phyloP scores from a whole-genome alignment of 2,888 invertebrate species.

The Nomada goodeniana region DNA sequence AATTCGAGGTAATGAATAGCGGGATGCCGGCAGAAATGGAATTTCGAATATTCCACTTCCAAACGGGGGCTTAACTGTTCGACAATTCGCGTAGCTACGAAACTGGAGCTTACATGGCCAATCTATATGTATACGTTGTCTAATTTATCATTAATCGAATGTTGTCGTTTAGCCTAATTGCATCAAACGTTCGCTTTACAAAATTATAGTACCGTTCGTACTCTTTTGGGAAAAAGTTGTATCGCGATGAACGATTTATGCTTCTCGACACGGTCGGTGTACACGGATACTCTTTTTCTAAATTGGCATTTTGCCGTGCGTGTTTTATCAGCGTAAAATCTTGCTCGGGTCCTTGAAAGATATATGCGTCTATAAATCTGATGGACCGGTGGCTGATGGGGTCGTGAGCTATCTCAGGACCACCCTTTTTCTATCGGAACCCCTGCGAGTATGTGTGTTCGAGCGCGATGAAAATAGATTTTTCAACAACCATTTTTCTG shows the following conservation, averaged over 20 bases:
- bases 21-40: constrained; percentile 56
- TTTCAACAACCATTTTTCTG: neutral
- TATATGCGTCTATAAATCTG: constrained; percentile 16
- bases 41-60: constrained; percentile 47
- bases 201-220: neutral
- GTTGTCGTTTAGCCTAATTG: neutral
- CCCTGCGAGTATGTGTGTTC: neutral
- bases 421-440: neutral
- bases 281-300: neutral
- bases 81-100: constrained; percentile 23
- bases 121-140: neutral
- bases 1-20: constrained; percentile 67
- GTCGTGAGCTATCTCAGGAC: neutral
- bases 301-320: neutral
- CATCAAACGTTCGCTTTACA: neutral
- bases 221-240: neutral
- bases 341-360: neutral
- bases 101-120: neutral
- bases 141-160: constrained; percentile 18
- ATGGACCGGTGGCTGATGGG: neutral
- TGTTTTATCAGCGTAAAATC: constrained; percentile 18
- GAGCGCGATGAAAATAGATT: neutral
- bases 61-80: neutral
- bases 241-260: neutral
- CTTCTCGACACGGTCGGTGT: neutral